These are phyloP conservation scores for Mystacornis crossleyi DNA, from an alignment of 2,113 vertebrate genomes.

Conservation along the genomic window DNA sequence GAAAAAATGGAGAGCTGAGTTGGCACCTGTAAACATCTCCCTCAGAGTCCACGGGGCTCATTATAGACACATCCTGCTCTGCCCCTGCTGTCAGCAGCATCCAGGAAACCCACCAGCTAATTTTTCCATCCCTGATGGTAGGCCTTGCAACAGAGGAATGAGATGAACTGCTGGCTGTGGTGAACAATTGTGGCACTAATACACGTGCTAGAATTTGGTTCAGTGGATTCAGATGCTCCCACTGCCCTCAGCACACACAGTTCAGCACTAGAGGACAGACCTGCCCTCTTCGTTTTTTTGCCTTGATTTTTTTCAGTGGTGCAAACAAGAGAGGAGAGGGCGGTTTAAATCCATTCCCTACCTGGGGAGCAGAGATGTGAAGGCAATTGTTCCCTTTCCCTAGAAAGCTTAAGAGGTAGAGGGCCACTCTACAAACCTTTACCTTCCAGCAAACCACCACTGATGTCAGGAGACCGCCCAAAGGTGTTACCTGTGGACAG, in stretches of 20 bases:
- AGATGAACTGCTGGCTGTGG: not conserved
- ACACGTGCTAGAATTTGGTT: fast-evolving
- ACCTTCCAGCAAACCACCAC: not conserved
- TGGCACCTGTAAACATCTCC: not conserved
- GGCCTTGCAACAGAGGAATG: not conserved
- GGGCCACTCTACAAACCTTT: not conserved
- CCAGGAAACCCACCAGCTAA: not conserved
- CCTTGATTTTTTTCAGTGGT: not conserved
- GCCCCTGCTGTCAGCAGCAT: not conserved
- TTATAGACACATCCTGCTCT: not conserved
- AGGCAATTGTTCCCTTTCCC: not conserved
- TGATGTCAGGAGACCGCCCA: not conserved
- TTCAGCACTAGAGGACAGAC: not conserved
- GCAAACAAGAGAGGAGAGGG: not conserved
- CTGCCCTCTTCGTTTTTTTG: not conserved
- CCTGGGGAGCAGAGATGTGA: not conserved
- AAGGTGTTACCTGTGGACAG: not conserved
- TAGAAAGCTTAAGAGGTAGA: not conserved
- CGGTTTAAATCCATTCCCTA: not conserved
- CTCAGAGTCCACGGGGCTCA: fast-evolving
- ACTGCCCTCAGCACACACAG: not conserved
- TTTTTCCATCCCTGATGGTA: not conserved
- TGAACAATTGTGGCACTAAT: not conserved
- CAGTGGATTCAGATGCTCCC: not conserved
- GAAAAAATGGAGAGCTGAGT: not conserved